These are phyloP conservation scores for Octomys mimax DNA, from an alignment of 2,797 vertebrate genomes.

Conservation along the genomic window DNA sequence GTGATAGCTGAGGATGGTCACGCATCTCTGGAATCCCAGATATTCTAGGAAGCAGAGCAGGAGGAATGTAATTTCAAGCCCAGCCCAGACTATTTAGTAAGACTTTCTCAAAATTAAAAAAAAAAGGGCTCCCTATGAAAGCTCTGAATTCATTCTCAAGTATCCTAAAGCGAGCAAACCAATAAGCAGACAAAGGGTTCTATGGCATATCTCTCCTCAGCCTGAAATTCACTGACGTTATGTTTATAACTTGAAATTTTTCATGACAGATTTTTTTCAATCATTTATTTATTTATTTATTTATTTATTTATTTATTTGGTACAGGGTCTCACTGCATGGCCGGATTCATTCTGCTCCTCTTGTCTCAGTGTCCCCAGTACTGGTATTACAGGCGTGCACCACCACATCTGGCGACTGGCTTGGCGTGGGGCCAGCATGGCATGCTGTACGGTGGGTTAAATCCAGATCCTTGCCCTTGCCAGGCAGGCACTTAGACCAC, in stretches of 20 bases:
- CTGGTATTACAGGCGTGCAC: too few species aligned
- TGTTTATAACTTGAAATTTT: background rate
- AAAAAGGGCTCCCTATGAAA: background rate
- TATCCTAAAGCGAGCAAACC: background rate
- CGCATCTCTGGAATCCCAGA: background rate
- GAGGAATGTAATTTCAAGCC: background rate
- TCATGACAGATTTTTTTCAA: too few species aligned
- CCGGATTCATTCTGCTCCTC: too few species aligned
- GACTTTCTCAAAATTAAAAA: background rate
- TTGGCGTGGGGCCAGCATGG: too few species aligned
- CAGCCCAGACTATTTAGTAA: background rate
- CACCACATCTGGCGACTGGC: too few species aligned
- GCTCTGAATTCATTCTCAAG: background rate
- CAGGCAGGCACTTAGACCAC: too few species aligned
- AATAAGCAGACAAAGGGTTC: background rate
- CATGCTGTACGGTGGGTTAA: too few species aligned
- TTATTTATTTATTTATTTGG: too few species aligned
- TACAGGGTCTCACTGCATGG: too few species aligned
- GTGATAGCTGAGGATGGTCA: background rate
- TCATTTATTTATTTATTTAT: too few species aligned
- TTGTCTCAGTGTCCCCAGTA: too few species aligned
- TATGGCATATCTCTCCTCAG: background rate
- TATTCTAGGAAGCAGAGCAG: background rate
- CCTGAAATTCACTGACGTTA: background rate
- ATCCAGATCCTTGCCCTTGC: too few species aligned